Percentiles rank a stretch among this genome's conserved stretches.
Evolutionary conservation across 1,140 invertebrate genomes (phyloP).

Genomic region (Microvelia longipes): DNA sequence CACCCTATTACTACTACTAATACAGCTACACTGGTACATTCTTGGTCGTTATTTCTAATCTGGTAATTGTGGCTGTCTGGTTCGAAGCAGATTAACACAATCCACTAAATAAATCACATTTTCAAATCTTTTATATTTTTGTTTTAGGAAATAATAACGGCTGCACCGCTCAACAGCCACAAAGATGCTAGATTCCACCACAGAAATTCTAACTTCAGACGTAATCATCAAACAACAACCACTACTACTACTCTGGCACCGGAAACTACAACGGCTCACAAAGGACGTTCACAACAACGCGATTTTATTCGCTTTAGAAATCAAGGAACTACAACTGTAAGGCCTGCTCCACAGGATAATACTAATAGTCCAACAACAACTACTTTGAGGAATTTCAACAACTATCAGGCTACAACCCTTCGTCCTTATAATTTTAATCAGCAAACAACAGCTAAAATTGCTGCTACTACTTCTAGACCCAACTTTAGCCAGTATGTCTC

Average conservation of each 20-base stretch:
- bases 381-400: background rate
- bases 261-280: background rate
- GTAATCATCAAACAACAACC: background rate
- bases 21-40: no score
- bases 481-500: background rate
- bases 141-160: no score
- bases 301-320: background rate
- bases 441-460: background rate
- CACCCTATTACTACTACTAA: no score
- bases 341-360: background rate
- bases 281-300: background rate
- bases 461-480: background rate
- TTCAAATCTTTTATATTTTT: no score
- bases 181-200: no score
- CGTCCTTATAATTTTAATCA: background rate
- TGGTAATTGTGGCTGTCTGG: no score
- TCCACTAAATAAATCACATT: no score
- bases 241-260: background rate
- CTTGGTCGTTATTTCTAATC: no score
- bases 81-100: no score
- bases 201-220: constrained; percentile 2
- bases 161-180: no score
- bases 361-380: constrained; percentile 7
- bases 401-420: background rate
- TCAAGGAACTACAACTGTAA: background rate